These are phyloP conservation scores for Caenorhabditis imperialis DNA, from an alignment of 2,888 invertebrate species.

Conservation along the genomic window DNA sequence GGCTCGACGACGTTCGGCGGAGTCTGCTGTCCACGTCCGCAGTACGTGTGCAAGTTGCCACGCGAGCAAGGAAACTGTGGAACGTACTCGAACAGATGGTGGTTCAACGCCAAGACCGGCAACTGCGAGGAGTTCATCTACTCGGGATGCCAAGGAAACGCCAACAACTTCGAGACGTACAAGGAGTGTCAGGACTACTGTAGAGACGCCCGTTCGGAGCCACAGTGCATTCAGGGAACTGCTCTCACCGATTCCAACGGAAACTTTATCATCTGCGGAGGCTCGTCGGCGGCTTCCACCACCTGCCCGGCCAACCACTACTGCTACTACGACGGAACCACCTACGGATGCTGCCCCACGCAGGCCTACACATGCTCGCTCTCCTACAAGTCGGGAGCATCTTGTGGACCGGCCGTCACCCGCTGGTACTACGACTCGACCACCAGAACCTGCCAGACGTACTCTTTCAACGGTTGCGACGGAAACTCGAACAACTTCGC, in stretches of 20 bases:
- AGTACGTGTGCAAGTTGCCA: constrained; percentile 77
- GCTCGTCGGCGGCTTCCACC: constrained; percentile 69
- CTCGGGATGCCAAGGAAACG: constrained; percentile 77
- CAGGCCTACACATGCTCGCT: constrained; percentile 78
- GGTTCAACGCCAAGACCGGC: constrained; percentile 78
- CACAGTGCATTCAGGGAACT: constrained; percentile 77
- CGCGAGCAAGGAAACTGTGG: constrained; percentile 77
- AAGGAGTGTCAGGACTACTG: constrained; percentile 78
- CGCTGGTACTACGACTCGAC: constrained; percentile 74
- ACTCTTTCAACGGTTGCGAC: constrained; percentile 78
- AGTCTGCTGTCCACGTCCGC: constrained; percentile 77
- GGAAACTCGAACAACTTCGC: constrained; percentile 78
- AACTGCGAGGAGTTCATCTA: constrained; percentile 78
- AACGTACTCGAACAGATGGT: constrained; percentile 77
- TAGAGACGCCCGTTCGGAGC: constrained; percentile 73
- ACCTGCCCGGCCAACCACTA: constrained; percentile 78
- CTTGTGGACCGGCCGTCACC: constrained; percentile 78
- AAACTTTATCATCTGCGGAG: constrained; percentile 77
- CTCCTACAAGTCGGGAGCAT: constrained; percentile 75
- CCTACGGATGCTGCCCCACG: constrained; percentile 78
- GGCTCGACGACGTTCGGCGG: constrained; percentile 71
- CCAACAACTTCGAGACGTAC: constrained; percentile 77
- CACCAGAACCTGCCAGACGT: constrained; percentile 69
- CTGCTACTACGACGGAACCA: constrained; percentile 78
- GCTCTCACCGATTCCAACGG: constrained; percentile 77